Evolutionary conservation across 1,140 invertebrate species (phyloP).

Genomic region (Pachyrhynchus sulphureomaculatus): DNA sequence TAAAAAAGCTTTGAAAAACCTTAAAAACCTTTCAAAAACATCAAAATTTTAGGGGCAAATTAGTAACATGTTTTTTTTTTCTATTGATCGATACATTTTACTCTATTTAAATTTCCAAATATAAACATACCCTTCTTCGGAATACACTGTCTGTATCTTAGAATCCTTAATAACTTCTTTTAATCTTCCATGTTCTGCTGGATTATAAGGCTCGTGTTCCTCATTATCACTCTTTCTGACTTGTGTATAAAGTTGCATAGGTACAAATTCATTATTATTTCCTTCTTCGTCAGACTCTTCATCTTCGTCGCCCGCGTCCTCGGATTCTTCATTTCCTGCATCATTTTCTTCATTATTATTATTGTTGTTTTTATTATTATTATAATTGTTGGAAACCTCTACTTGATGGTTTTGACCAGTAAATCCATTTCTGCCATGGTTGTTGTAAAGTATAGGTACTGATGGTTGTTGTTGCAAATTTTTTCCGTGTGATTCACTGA

Average conservation of each 20-base stretch:
- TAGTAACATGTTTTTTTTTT: too few species aligned
- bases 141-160: conserved; percentile 73
- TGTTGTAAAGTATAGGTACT: too few species aligned
- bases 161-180: conserved; percentile 66
- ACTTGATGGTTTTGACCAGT: neutral
- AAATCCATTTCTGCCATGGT: too few species aligned
- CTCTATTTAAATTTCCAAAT: too few species aligned
- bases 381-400: neutral
- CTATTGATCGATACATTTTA: too few species aligned
- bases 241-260: conserved; percentile 66
- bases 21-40: too few species aligned
- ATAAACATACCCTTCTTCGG: conserved; percentile 63
- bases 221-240: conserved; percentile 63
- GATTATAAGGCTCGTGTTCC: conserved; percentile 60
- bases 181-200: conserved; percentile 60
- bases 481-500: conserved; percentile 3
- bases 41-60: too few species aligned
- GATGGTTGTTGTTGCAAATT: neutral
- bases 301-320: conserved; percentile 29
- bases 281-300: conserved; percentile 46
- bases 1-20: too few species aligned
- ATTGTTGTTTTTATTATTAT: conserved; percentile 7
- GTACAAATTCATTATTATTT: conserved; percentile 61
- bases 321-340: conserved; percentile 22
- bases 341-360: conserved; percentile 18